A percentile compares a stretch with the other conserved stretches of the same genome.
Conservation (phyloP, 2,113 vertebrate species). For the Leptobrachium leishanense region DNA sequence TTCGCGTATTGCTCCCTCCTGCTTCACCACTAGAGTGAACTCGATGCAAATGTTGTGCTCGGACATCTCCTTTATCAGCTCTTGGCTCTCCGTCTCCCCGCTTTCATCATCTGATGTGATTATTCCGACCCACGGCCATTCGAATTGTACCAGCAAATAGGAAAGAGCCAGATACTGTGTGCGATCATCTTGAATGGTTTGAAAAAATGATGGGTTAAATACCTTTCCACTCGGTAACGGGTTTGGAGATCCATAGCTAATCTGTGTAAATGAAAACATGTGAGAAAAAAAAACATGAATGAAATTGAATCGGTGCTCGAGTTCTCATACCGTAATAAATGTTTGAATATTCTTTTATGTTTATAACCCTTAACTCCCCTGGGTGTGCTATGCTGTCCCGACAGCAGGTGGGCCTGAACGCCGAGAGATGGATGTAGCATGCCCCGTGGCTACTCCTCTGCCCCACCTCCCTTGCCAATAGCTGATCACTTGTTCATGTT, state of each 20-base stretch:
- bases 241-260: slow-evolving; percentile 17
- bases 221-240: neutral
- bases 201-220: neutral
- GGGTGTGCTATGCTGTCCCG: too few relatives aligned
- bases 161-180: neutral
- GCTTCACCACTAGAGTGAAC: slow-evolving; percentile 3
- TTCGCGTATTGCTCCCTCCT: neutral
- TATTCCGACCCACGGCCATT: slow-evolving; percentile 26
- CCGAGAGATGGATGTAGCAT: too few relatives aligned
- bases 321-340: too few relatives aligned
- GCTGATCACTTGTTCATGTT: too few relatives aligned
- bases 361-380: too few relatives aligned
- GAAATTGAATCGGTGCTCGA: too few relatives aligned
- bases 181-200: neutral
- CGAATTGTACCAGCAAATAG: slow-evolving; percentile 4
- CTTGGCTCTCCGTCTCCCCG: neutral
- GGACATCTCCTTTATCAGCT: neutral
- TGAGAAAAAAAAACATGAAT: too few relatives aligned
- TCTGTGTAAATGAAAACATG: neutral
- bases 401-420: too few relatives aligned
- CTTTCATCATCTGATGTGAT: slow-evolving; percentile 8
- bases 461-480: too few relatives aligned
- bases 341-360: too few relatives aligned
- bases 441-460: too few relatives aligned
- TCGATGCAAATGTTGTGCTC: slow-evolving; percentile 16